Evolutionary conservation across 2,888 invertebrate species (phyloP).

Genomic region (Carpatolechia fugitivella): DNA sequence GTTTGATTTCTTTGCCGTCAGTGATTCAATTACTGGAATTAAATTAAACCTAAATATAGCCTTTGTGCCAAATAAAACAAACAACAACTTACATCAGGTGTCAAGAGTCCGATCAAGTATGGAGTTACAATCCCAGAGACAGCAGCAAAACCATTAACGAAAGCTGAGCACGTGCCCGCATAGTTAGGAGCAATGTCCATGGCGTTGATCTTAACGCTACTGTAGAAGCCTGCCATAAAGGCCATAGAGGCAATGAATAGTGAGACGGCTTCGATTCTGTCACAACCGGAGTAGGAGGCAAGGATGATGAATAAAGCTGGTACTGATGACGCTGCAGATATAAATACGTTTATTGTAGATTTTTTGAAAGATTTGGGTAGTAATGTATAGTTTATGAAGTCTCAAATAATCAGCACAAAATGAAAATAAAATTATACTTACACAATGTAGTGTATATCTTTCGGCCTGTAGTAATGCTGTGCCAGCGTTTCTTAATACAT

Average conservation of each 20-base stretch:
- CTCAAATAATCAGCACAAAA: no score
- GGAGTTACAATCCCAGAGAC: conserved; percentile 81
- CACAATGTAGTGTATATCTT: conserved; percentile 84
- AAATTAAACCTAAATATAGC: no score
- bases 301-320: conserved; percentile 81
- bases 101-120: conserved; percentile 78
- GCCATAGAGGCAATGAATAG: conserved; percentile 81
- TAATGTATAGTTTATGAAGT: no score
- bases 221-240: conserved; percentile 85
- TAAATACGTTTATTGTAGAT: conserved; percentile 2
- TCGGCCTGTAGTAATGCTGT: conserved; percentile 78
- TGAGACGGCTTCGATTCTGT: conserved; percentile 66
- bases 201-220: conserved; percentile 83
- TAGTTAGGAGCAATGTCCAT: conserved; percentile 82
- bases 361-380: no score
- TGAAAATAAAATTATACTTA: conserved; percentile 45
- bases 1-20: no score
- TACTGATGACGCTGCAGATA: conserved; percentile 79
- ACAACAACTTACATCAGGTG: conserved; percentile 78
- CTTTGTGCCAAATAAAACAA: no score
- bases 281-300: conserved; percentile 82
- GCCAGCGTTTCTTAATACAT: conserved; percentile 77
- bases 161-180: conserved; percentile 81
- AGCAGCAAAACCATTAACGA: conserved; percentile 82
- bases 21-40: no score